Evolutionary conservation across 2,888 invertebrate genomes (phyloP).

Genomic region (Chymomyza caudatula): DNA sequence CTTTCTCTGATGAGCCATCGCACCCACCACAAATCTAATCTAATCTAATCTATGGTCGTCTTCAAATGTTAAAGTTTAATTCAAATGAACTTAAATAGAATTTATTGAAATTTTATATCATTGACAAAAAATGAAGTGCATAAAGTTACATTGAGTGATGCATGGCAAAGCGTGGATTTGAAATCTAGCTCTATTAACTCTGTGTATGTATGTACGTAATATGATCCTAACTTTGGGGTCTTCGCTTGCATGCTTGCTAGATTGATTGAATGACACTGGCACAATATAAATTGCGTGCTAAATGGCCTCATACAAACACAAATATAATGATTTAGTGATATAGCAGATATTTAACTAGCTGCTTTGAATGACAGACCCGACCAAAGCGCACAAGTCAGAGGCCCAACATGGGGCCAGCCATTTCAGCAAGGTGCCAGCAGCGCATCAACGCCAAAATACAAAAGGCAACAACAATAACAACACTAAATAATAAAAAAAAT

Average conservation of each 20-base stretch:
- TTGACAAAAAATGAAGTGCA: too few species aligned
- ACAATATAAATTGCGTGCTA: conserved; percentile 59
- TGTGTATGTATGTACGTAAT: neutral
- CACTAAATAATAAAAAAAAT: too few species aligned
- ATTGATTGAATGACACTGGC: conserved; percentile 66
- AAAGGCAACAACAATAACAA: conserved; percentile 41
- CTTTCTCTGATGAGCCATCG: too few species aligned
- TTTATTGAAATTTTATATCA: too few species aligned
- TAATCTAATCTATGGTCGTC: too few species aligned
- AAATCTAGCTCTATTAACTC: too few species aligned
- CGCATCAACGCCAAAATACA: conserved; percentile 71
- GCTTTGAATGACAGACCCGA: conserved; percentile 56
- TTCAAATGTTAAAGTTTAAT: too few species aligned
- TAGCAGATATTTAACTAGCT: conserved; percentile 56
- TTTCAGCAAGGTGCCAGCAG: conserved; percentile 68
- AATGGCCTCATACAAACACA: conserved; percentile 35
- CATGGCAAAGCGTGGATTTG: neutral
- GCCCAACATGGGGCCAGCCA: conserved; percentile 48
- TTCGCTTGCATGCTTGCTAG: conserved; percentile 46
- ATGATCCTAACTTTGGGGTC: conserved; percentile 36
- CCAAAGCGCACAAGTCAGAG: conserved; percentile 18
- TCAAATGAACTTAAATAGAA: too few species aligned
- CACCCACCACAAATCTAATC: too few species aligned
- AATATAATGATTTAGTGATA: conserved; percentile 1
- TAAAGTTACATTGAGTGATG: too few species aligned